Evolutionary conservation across 1,140 invertebrate genomes (phyloP).

Genomic region (Drosophila truncata): DNA sequence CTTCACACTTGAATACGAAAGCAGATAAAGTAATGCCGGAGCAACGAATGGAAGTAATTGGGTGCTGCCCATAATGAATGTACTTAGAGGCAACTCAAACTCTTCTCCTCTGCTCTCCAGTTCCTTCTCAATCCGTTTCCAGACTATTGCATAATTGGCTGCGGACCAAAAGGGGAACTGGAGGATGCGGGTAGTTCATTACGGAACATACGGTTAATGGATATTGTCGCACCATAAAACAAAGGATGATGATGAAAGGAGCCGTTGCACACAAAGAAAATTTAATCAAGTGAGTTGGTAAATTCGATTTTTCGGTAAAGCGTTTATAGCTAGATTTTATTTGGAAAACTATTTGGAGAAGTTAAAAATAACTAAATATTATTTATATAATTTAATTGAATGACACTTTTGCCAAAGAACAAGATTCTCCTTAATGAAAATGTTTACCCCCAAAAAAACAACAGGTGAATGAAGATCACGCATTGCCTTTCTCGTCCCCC

Average conservation of each 20-base stretch:
- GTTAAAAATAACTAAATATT: background rate
- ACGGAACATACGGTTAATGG: slow-evolving; percentile 36
- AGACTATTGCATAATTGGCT: slow-evolving; percentile 55
- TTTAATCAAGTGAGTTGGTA: background rate
- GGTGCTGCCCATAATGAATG: slow-evolving; percentile 72
- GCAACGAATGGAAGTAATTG: slow-evolving; percentile 76
- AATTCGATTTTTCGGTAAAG: background rate
- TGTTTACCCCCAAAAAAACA: too few relatives aligned
- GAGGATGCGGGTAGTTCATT: slow-evolving; percentile 30
- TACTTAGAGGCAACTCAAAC: slow-evolving; percentile 28
- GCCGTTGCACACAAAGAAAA: background rate
- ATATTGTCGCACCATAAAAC: slow-evolving; percentile 36
- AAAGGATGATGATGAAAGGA: background rate
- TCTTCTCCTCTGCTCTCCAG: background rate
- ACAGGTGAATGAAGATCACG: too few relatives aligned
- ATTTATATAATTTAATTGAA: background rate
- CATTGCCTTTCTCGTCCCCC: too few relatives aligned
- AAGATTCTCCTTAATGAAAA: background rate
- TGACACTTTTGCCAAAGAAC: background rate
- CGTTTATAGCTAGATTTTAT: background rate
- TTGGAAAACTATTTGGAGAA: background rate
- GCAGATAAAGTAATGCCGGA: slow-evolving; percentile 79
- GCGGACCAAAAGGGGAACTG: background rate
- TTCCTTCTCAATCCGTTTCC: slow-evolving; percentile 34
- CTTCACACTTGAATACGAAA: slow-evolving; percentile 83